Evolutionary conservation across 1,140 invertebrate genomes (phyloP).

Genomic region (Drosophila teissieri): DNA sequence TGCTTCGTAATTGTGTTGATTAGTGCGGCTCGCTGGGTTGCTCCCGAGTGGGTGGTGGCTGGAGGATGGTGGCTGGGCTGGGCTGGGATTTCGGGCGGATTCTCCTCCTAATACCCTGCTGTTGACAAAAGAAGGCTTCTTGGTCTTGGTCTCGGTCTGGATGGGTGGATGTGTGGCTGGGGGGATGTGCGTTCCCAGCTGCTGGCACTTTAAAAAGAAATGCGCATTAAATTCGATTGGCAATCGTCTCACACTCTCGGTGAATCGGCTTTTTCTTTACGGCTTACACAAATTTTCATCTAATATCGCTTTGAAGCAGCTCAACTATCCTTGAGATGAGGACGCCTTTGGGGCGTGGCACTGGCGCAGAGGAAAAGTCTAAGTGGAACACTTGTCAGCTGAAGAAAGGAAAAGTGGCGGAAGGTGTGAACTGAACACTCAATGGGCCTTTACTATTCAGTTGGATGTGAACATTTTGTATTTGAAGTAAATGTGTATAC

Average conservation of each 20-base stretch:
- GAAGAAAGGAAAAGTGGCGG: constrained; percentile 10
- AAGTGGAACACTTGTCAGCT: constrained; percentile 4
- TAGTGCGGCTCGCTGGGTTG: constrained; percentile 73
- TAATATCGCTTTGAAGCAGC: constrained; percentile 50
- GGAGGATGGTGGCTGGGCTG: background rate
- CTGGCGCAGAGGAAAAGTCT: background rate
- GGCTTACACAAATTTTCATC: constrained; percentile 72
- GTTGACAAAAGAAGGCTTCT: constrained; percentile 32
- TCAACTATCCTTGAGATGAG: constrained; percentile 42
- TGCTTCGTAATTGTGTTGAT: constrained; percentile 80
- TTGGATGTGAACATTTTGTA: background rate
- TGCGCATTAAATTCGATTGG: constrained; percentile 65
- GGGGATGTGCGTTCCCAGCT: constrained; percentile 33
- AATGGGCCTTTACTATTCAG: constrained; percentile 1
- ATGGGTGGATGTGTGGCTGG: constrained; percentile 3
- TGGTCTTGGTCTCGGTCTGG: background rate
- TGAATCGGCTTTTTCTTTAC: constrained; percentile 52
- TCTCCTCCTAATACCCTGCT: background rate
- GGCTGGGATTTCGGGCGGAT: background rate
- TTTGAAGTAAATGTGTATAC: background rate
- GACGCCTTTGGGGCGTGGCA: constrained; percentile 8
- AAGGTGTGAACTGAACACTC: constrained; percentile 11
- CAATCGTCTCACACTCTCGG: constrained; percentile 41
- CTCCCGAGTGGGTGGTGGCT: constrained; percentile 3
- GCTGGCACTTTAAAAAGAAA: constrained; percentile 60